Percentiles rank a stretch among this genome's conserved stretches.
Evolutionary conservation across 2,113 vertebrate species (phyloP).

Genomic region (Desmodus rotundus): DNA sequence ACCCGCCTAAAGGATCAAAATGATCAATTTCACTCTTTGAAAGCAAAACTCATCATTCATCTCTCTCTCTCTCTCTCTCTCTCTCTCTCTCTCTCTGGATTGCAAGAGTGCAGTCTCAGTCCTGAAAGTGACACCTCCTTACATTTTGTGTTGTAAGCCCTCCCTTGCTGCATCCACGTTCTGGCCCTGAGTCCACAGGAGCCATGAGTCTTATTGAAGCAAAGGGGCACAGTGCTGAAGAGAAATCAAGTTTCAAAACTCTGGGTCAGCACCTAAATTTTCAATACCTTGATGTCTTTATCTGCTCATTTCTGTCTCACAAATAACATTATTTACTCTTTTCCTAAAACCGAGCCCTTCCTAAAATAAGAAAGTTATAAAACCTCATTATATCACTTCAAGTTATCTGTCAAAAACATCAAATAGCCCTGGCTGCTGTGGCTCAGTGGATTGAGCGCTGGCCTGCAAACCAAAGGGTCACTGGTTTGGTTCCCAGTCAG

Average conservation of each 20-base stretch:
- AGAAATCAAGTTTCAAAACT: conserved; percentile 26
- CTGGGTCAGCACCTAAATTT: not conserved
- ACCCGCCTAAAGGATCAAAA: not conserved
- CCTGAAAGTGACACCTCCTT: not conserved
- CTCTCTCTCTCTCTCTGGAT: not conserved
- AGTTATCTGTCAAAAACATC: not conserved
- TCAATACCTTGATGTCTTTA: not conserved
- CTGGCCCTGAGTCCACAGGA: not conserved
- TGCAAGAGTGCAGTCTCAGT: not conserved
- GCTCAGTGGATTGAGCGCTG: no score
- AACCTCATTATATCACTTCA: not conserved
- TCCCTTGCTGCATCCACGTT: not conserved
- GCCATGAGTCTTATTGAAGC: not conserved
- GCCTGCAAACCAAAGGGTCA: no score
- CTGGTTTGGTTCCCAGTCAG: no score
- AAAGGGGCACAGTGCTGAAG: not conserved
- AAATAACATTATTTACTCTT: not conserved
- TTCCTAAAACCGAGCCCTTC: not conserved
- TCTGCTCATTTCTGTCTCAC: not conserved
- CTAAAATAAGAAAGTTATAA: not conserved
- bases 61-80: not conserved
- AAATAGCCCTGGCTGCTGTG: no score
- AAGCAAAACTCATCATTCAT: not conserved
- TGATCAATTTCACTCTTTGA: not conserved
- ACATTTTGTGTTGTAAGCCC: not conserved